These are phyloP conservation scores for Alectura lathami DNA, from an alignment of 2,113 vertebrate genomes.

Conservation along the genomic window DNA sequence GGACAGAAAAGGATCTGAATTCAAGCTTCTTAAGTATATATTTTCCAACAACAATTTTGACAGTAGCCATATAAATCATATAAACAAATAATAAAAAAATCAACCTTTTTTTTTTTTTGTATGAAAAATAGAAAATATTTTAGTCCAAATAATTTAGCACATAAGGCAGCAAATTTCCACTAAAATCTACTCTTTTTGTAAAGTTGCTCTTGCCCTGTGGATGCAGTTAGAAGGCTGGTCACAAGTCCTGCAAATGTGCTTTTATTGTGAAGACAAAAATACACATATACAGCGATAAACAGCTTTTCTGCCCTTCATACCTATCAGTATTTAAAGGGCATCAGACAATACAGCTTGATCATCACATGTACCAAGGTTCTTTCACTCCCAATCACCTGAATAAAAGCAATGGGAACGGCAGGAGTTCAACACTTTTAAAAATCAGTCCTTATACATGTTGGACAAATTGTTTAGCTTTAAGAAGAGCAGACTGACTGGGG, in stretches of 20 bases:
- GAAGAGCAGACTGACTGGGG: conserved; percentile 51
- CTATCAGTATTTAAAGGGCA: conserved; percentile 41
- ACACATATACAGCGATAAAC: conserved; percentile 19
- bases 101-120: rapidly evolving
- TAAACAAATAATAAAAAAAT: background rate
- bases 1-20: background rate
- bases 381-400: conserved; percentile 28
- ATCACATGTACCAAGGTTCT: conserved; percentile 7
- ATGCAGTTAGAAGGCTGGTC: conserved; percentile 15
- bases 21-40: background rate
- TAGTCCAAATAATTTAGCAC: background rate
- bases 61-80: background rate
- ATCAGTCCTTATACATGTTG: conserved; percentile 18
- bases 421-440: conserved; percentile 44
- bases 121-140: background rate
- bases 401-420: conserved; percentile 37
- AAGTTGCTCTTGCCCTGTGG: background rate
- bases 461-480: conserved; percentile 49
- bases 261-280: conserved; percentile 32
- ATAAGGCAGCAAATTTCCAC: background rate
- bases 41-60: background rate
- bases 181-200: conserved; percentile 2
- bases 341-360: conserved; percentile 31
- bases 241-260: background rate
- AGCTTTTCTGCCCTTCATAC: background rate